phyloP scores from a whole-genome alignment of 2,888 invertebrate genomes.

The Netelia virgata region DNA sequence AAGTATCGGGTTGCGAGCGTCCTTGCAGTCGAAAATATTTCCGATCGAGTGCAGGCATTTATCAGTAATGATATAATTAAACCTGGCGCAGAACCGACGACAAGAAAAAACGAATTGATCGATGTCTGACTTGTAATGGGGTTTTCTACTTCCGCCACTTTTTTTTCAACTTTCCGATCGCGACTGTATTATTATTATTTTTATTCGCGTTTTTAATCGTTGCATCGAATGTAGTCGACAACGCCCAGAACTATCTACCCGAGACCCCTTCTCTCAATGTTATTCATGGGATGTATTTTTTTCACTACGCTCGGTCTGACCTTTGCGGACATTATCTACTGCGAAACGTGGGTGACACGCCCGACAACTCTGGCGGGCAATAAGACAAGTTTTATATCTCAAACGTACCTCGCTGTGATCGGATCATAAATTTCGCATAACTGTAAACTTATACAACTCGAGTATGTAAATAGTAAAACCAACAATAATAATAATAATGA shows the following conservation, averaged over 20 bases:
- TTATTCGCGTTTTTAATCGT: neutral
- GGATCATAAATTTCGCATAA: constrained; percentile 62
- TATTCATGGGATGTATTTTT: constrained; percentile 22
- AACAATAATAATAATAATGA: constrained; percentile 17
- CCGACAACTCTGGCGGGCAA: constrained; percentile 33
- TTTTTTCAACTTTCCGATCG: neutral
- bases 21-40: constrained; percentile 24
- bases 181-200: constrained; percentile 3
- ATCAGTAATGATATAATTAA: neutral
- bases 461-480: constrained; percentile 21
- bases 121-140: constrained; percentile 13
- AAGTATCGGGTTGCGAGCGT: constrained; percentile 22
- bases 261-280: neutral
- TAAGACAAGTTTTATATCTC: constrained; percentile 25
- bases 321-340: constrained; percentile 64
- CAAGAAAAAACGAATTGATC: neutral
- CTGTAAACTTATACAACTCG: constrained; percentile 64
- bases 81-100: neutral
- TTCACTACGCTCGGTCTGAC: constrained; percentile 52
- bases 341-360: constrained; percentile 60
- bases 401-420: constrained; percentile 30
- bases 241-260: constrained; percentile 19
- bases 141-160: constrained; percentile 10
- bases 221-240: neutral
- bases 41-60: neutral